Percentiles rank a stretch among this genome's conserved stretches.
These are phyloP conservation scores for Pelusios castaneus DNA, from an alignment of 2,113 vertebrate genomes.

Conservation along the genomic window DNA sequence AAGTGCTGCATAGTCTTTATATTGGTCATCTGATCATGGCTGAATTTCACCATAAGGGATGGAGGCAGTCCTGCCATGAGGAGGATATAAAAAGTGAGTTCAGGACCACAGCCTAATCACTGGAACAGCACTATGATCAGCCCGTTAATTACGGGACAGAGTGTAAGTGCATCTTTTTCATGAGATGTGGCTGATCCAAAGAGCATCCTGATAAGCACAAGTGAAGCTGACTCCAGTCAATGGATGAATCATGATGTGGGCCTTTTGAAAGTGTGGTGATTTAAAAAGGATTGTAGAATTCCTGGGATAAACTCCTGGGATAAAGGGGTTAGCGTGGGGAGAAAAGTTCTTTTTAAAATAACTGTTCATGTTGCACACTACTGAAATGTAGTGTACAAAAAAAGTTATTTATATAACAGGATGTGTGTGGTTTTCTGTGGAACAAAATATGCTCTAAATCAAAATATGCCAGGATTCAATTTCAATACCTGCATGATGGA, in stretches of 20 bases:
- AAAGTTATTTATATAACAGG: neutral
- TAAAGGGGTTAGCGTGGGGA: neutral
- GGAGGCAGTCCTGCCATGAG: neutral
- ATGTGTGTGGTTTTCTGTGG: neutral
- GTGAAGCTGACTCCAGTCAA: neutral
- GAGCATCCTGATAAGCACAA: neutral
- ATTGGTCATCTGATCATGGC: rapidly evolving
- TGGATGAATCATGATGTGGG: neutral
- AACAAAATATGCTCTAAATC: neutral
- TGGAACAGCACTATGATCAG: neutral
- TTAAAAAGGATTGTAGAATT: neutral
- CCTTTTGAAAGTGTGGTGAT: neutral
- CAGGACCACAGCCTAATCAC: neutral
- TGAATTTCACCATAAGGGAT: neutral
- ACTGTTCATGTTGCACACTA: neutral
- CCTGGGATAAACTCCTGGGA: neutral
- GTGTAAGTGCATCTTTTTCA: neutral
- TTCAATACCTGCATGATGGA: neutral
- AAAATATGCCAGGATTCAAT: neutral
- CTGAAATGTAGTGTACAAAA: neutral
- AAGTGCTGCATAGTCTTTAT: neutral
- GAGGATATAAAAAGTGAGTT: neutral
- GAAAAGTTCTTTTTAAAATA: neutral
- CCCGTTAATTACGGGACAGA: neutral
- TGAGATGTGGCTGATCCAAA: neutral